Evolutionary conservation across 2,113 vertebrate species (phyloP), one percentile per base, ranked within the genome.

Genomic region (Neoarius graeffei): DNA sequence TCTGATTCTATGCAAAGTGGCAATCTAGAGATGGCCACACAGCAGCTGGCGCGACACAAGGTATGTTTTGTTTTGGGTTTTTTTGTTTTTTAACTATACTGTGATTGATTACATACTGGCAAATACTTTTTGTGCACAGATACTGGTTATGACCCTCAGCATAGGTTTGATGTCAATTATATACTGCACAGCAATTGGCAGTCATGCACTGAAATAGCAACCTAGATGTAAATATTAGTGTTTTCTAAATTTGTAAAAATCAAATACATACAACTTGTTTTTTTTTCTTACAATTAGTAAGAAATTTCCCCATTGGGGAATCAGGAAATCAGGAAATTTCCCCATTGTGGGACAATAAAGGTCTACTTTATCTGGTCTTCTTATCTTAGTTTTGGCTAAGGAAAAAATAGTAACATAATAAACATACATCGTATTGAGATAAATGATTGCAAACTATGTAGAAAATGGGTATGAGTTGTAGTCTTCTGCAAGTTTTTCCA

Each of bases 21-120:
- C 80, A 97, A 83, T 91, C 94, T 99, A 56, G 98, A 99, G 93
- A 94, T 94, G 73, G 96, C 97, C 27, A 98, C 98, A 86, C 97
- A 99, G 88, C 97, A 99, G 23, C 94, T 99, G 90, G 97, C 98
- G 54, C 96, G 96, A 50, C 98, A 99, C 94, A 99, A 99, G 96
- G 98, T 99, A 81, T 27, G 74, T 85, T 27, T 42, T 42, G 42
- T 42, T 42, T 42, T 42, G 42, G 42, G 0, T 4, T 42, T 42
- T 42, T 42, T 42, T 42, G 3, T 10, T 62, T 81, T 76, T 52
- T 52, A 73, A 48, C 15, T 42, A n/a, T 42, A 25, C 13, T 66
- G 42, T 7, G 25, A 64, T 25, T 17, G 30, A 25, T 13, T 25
- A 74, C 1, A 48, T 85, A 52, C 8, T 69, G 52, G 27, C 5